A percentile compares a stretch with the other conserved stretches of the same genome.
Conservation (phyloP, 35 echinoderm and acorn worm genomes). For the Amphiura filiformis region DNA sequence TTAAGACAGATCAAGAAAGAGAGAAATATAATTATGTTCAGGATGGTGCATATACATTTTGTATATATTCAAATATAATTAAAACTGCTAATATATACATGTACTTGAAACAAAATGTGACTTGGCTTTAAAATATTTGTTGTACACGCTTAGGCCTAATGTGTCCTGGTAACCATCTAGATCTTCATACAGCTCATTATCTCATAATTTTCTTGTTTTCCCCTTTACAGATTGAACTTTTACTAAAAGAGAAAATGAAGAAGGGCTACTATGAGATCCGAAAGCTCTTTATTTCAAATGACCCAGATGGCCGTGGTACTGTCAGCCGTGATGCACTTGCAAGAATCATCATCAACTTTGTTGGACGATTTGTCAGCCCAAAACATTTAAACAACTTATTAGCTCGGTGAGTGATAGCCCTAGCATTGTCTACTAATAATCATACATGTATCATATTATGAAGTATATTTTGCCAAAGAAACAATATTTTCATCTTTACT, state of each 20-base stretch:
- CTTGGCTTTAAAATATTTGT: too few relatives aligned
- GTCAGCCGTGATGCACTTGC: constrained; percentile 82
- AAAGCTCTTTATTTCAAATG: constrained; percentile 88
- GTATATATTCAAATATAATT: background rate
- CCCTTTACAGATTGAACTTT: constrained; percentile 72
- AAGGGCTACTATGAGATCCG: constrained; percentile 79
- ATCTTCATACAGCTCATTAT: too few relatives aligned
- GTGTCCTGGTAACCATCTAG: too few relatives aligned
- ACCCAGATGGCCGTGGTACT: constrained; percentile 84
- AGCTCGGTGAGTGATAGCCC: constrained; percentile 68
- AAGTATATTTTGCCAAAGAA: too few relatives aligned
- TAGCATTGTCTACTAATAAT: too few relatives aligned
- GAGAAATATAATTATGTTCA: background rate
- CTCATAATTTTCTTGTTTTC: constrained; percentile 21
- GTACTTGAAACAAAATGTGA: background rate
- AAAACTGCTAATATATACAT: background rate
- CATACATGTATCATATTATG: too few relatives aligned
- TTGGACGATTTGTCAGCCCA: constrained; percentile 78
- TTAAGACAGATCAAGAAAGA: background rate
- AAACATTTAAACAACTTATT: constrained; percentile 85
- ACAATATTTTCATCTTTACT: too few relatives aligned
- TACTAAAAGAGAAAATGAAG: constrained; percentile 78
- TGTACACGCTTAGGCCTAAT: too few relatives aligned
- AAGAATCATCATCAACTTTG: constrained; percentile 74
- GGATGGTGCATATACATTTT: background rate